Conservation (phyloP, 2,888 invertebrate species). For the Calameuta filiformis region DNA sequence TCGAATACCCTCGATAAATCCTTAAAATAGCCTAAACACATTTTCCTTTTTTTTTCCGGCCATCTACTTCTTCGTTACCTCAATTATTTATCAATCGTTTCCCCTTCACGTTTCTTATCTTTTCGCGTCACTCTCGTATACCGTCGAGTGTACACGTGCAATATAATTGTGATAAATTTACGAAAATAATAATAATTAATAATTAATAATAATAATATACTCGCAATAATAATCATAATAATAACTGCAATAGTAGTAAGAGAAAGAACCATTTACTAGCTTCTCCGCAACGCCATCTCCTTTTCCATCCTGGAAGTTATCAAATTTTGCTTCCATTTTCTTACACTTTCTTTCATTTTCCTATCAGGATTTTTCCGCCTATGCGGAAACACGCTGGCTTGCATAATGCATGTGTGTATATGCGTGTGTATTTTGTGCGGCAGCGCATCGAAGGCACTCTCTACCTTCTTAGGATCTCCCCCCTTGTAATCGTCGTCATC, state of each 20-base stretch:
- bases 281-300: constrained; percentile 35
- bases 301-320: constrained; percentile 35
- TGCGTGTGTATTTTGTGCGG: constrained; percentile 20
- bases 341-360: not conserved
- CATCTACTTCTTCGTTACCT: not conserved
- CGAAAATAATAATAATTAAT: constrained; percentile 34
- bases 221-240: constrained; percentile 28
- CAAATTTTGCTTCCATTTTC: not conserved
- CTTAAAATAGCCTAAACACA: constrained; percentile 10
- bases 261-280: constrained; percentile 37
- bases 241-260: constrained; percentile 30
- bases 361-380: not conserved
- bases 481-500: constrained; percentile 2
- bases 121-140: not conserved
- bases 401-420: constrained; percentile 1
- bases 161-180: constrained; percentile 16
- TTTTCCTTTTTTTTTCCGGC: constrained; percentile 1
- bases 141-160: constrained; percentile 54
- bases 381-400: constrained; percentile 7
- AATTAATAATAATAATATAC: not conserved
- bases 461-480: constrained; percentile 5
- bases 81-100: not conserved
- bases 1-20: constrained; percentile 20
- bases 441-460: constrained; percentile 22
- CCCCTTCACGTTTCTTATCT: constrained; percentile 24